Percentiles rank a stretch among this genome's conserved stretches.
These are phyloP conservation scores for Gisinianus flammeolus DNA, from an alignment of 2,888 invertebrate species.

Conservation along the genomic window DNA sequence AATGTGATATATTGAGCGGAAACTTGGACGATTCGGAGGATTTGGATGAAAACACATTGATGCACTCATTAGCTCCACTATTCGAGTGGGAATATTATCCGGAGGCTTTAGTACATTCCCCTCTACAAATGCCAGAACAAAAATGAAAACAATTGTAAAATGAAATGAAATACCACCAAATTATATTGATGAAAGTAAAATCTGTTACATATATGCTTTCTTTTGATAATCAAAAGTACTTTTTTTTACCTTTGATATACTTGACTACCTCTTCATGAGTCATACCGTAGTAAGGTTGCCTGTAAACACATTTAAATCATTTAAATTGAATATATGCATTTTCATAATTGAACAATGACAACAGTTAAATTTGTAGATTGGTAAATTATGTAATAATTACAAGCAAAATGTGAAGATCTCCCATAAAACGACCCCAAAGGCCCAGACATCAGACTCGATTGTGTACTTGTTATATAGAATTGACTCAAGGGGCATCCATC, in stretches of 20 bases:
- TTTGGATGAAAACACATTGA: slow-evolving; percentile 94
- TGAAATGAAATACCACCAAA: too few relatives aligned
- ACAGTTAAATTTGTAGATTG: too few relatives aligned
- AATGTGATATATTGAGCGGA: slow-evolving; percentile 79
- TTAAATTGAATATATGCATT: too few relatives aligned
- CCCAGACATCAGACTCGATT: slow-evolving; percentile 96
- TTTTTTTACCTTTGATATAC: slow-evolving; percentile 74
- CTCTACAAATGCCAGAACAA: too few relatives aligned
- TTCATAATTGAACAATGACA: too few relatives aligned
- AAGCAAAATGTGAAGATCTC: slow-evolving; percentile 95
- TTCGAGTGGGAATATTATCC: slow-evolving; percentile 81
- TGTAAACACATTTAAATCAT: too few relatives aligned
- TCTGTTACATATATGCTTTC: too few relatives aligned
- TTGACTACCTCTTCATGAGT: slow-evolving; percentile 90
- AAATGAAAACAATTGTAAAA: too few relatives aligned
- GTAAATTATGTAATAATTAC: too few relatives aligned
- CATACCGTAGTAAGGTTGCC: slow-evolving; percentile 96
- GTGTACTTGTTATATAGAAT: slow-evolving; percentile 96
- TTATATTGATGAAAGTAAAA: too few relatives aligned
- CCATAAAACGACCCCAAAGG: slow-evolving; percentile 95
- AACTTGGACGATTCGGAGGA: slow-evolving; percentile 83
- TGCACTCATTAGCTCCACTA: slow-evolving; percentile 82
- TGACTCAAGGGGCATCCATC: slow-evolving; percentile 98
- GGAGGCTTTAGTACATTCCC: slow-evolving; percentile 90
- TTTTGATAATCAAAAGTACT: too few relatives aligned